These are phyloP conservation scores for Luffia ferchaultella DNA, from an alignment of 2,888 invertebrate genomes.

Conservation along the genomic window DNA sequence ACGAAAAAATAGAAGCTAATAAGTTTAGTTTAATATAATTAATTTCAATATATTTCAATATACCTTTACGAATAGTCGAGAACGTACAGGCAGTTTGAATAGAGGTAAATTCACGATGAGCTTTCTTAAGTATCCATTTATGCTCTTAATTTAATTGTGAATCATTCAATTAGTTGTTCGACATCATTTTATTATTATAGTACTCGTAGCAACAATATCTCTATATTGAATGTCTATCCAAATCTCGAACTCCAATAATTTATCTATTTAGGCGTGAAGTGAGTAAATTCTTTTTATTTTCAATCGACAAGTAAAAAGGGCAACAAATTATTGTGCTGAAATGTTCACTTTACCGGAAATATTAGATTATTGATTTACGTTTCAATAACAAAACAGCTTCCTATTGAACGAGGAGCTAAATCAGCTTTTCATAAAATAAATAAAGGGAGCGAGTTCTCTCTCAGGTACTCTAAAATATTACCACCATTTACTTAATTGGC, in stretches of 20 bases:
- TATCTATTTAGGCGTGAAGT: no score
- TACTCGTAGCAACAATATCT: not conserved
- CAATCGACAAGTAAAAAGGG: not conserved
- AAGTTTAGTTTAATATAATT: no score
- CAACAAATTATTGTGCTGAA: not conserved
- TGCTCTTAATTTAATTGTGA: no score
- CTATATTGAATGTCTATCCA: not conserved
- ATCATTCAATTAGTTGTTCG: no score
- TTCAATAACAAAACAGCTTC: not conserved
- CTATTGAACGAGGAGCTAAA: not conserved
- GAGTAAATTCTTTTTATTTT: not conserved
- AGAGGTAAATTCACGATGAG: no score
- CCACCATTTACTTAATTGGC: not conserved
- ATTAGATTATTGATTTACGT: not conserved
- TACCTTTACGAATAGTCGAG: no score
- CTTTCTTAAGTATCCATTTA: no score
- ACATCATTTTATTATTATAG: no score
- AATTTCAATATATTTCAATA: no score
- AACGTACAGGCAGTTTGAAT: no score
- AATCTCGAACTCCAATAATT: no score
- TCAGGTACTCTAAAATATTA: not conserved
- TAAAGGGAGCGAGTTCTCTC: not conserved
- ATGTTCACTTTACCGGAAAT: not conserved
- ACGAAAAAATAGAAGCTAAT: no score
- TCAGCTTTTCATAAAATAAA: not conserved